Evolutionary conservation across 2,797 vertebrate species (phyloP).

Genomic region (Caiman crocodilus): DNA sequence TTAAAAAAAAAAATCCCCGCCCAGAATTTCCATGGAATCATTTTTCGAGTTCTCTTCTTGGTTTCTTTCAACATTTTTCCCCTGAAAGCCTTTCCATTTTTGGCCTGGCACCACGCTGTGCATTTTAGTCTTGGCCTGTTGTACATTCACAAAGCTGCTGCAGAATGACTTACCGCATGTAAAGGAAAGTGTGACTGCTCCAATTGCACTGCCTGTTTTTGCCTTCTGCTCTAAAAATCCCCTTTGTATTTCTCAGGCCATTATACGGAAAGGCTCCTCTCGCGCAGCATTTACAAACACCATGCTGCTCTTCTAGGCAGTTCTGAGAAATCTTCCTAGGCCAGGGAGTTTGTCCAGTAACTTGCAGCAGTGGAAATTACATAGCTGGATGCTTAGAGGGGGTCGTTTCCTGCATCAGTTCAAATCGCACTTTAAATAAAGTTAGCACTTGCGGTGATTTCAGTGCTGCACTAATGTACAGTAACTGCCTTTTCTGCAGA

Average conservation of each 20-base stretch:
- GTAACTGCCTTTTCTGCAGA: background rate
- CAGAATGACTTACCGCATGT: background rate
- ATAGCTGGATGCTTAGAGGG: background rate
- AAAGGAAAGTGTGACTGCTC: background rate
- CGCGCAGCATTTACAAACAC: background rate
- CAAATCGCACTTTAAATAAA: background rate
- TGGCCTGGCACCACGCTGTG: background rate
- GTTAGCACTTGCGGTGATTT: background rate
- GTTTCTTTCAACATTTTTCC: background rate
- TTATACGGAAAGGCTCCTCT: background rate
- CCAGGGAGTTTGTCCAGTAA: background rate
- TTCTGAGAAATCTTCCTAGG: background rate
- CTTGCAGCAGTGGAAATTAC: background rate
- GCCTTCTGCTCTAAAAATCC: background rate
- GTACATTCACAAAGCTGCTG: background rate
- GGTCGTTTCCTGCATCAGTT: background rate
- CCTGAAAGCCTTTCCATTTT: background rate
- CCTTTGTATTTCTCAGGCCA: background rate
- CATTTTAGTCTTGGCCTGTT: background rate
- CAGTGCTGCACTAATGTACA: background rate
- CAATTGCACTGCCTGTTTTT: background rate
- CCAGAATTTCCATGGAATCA: no score
- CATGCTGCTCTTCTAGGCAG: background rate
- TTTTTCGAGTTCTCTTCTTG: no score
- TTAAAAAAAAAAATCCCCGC: background rate